These are phyloP conservation scores for Copidosoma floridanum DNA, from an alignment of 1,140 invertebrate genomes.

Conservation along the genomic window DNA sequence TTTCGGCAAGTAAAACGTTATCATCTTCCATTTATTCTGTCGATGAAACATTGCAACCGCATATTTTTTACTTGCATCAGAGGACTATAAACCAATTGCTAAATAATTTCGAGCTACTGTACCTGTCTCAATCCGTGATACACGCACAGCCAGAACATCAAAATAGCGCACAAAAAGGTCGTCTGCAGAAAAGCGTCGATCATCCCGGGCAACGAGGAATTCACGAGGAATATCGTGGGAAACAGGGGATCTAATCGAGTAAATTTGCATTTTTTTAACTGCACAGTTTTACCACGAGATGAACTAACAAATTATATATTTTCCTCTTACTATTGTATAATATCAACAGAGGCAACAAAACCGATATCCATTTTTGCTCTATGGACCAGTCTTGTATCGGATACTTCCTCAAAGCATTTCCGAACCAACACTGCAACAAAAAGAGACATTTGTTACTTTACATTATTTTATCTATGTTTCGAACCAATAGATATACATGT, in stretches of 20 bases:
- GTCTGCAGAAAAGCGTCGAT: conserved; percentile 88
- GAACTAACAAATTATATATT: not conserved
- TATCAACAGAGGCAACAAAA: conserved; percentile 84
- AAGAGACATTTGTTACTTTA: not conserved
- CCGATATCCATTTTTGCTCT: conserved; percentile 94
- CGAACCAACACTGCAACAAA: conserved; percentile 82
- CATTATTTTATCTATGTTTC: no score
- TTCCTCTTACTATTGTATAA: conserved; percentile 83
- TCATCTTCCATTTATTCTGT: conserved; percentile 81
- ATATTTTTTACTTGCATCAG: not conserved
- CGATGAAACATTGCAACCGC: conserved; percentile 18
- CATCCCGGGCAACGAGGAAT: conserved; percentile 88
- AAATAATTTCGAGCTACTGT: conserved; percentile 26
- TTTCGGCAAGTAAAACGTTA: conserved; percentile 91
- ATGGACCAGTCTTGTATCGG: conserved; percentile 92
- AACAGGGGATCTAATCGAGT: conserved; percentile 92
- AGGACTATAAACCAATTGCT: not conserved
- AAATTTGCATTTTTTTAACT: no score
- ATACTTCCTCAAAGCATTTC: conserved; percentile 84
- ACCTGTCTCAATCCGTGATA: conserved; percentile 94
- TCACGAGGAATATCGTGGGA: conserved; percentile 83
- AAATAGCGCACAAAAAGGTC: conserved; percentile 80
- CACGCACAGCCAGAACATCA: conserved; percentile 92
- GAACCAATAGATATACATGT: no score
- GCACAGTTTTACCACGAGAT: not conserved